These are phyloP conservation scores for Heliothis virescens DNA, from an alignment of 1,140 invertebrate species.

Conservation along the genomic window DNA sequence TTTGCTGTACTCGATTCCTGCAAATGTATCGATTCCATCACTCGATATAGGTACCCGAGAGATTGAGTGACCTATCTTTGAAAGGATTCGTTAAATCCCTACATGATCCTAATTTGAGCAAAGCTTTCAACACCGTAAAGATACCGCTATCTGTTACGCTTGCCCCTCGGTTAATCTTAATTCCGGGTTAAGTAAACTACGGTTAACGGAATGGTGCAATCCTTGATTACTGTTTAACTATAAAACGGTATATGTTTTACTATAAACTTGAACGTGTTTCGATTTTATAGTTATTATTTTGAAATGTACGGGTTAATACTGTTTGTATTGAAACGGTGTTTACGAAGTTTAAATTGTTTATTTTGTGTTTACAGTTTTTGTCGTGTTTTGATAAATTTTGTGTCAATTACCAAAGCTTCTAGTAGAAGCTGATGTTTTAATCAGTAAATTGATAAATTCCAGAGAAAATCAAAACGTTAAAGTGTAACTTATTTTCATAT, in stretches of 20 bases:
- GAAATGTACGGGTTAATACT: conserved; percentile 7
- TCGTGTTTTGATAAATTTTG: not conserved
- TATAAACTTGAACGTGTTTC: conserved; percentile 10
- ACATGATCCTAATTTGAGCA: conserved; percentile 19
- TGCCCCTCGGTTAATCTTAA: conserved; percentile 29
- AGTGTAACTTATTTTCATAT: no score
- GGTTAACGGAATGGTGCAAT: conserved; percentile 15
- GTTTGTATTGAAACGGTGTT: conserved; percentile 4
- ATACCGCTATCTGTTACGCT: conserved; percentile 27
- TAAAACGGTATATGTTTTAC: conserved; percentile 9
- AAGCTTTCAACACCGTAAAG: conserved; percentile 28
- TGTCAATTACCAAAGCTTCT: no score
- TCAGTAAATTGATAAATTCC: no score
- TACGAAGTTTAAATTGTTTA: not conserved
- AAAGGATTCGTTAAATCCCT: conserved; percentile 27
- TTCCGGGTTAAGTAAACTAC: conserved; percentile 30
- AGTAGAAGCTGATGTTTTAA: no score
- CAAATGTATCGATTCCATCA: not conserved
- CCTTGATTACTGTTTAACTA: conserved; percentile 29
- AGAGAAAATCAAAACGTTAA: no score
- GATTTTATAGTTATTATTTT: conserved; percentile 32
- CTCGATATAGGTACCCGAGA: not conserved
- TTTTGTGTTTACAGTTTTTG: no score
- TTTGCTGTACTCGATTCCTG: not conserved
- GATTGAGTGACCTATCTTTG: conserved; percentile 16